Percentiles rank a stretch among this genome's conserved stretches.
phyloP scores from a whole-genome alignment of 2,888 invertebrate species.

The Melieria omissa region DNA sequence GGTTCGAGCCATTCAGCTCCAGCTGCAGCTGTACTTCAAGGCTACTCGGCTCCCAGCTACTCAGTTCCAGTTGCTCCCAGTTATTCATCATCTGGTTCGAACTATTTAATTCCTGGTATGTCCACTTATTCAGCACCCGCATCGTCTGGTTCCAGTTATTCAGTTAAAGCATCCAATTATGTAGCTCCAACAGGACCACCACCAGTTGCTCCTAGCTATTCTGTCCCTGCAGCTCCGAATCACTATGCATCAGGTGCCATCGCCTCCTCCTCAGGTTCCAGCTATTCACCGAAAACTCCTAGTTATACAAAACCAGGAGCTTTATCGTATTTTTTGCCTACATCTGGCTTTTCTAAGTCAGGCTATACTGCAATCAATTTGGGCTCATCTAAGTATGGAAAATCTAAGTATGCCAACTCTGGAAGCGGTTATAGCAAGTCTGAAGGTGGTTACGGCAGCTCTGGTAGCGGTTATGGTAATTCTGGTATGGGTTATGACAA shows the following conservation, averaged over 20 bases:
- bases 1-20: constrained; percentile 5
- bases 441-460: background rate
- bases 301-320: constrained; percentile 46
- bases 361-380: background rate
- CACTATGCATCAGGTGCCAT: constrained; percentile 46
- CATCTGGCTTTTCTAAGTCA: constrained; percentile 8
- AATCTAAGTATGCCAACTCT: background rate
- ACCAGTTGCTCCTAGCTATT: constrained; percentile 40
- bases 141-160: constrained; percentile 19
- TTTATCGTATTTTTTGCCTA: constrained; percentile 38
- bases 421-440: background rate
- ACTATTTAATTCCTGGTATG: constrained; percentile 22
- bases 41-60: constrained; percentile 10
- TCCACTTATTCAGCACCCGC: constrained; percentile 28
- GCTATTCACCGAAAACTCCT: constrained; percentile 45
- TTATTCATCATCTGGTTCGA: constrained; percentile 11
- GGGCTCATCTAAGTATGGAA: background rate
- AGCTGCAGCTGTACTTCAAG: background rate
- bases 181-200: background rate
- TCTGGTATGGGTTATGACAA: background rate
- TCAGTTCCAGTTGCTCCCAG: constrained; percentile 12
- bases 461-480: background rate
- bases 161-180: constrained; percentile 8
- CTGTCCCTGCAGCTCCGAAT: constrained; percentile 43
- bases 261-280: constrained; percentile 24